Base-by-base conservation (phyloP, 2,113 vertebrate genomes). In the Cyrtonyx montezumae region DNA sequence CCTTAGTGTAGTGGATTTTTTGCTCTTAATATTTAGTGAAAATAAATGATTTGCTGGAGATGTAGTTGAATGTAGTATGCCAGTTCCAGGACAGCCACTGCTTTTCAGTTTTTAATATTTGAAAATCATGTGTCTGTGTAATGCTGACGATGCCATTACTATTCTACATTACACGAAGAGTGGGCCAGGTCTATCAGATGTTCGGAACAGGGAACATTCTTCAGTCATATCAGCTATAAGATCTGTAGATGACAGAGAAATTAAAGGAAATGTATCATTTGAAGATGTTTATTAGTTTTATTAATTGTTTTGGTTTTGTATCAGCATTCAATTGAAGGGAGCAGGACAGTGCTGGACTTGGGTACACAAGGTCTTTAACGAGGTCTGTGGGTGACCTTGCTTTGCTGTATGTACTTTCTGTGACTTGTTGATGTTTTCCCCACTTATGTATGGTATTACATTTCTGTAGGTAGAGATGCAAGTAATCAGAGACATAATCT, bases 1-100 rank as follows among this genome's bases (percentile, higher is more conserved):
- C 48, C 76, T 56, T 43, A 42, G 3, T 28, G 1, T 6, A 10
- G 8, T 63, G 25, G 23, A 28, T 40, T 40, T 58, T 92, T 93
- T 87, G 28, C 36, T 40, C 16, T 63, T 28, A 62, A 1, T 34
- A 21, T 62, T 73, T 77, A 49, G 8, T 59, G 51, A 42, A 82
- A 88, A 75, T n/a, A 6, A 9, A 2, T 1, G 2, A 67, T 46
- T 51, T 53, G n/a, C 23, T 83, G n/a, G 53, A 68, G n/a, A 11
- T 23, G 56, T 4, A 12, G 6, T 65, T 92, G 32, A 20, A 40
- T 42, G n/a, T 14, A 42, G 26, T 1, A 0, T 85, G 32, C 26
- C 0, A 1, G 32, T 73, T 45, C 17, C 49, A 25, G 59, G 34
- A 40, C 0, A 0, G 3, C 76, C 23, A 1, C 13, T 65, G 71